These are phyloP conservation scores for Rhamnusium bicolor DNA, from an alignment of 2,888 invertebrate species.

Conservation along the genomic window DNA sequence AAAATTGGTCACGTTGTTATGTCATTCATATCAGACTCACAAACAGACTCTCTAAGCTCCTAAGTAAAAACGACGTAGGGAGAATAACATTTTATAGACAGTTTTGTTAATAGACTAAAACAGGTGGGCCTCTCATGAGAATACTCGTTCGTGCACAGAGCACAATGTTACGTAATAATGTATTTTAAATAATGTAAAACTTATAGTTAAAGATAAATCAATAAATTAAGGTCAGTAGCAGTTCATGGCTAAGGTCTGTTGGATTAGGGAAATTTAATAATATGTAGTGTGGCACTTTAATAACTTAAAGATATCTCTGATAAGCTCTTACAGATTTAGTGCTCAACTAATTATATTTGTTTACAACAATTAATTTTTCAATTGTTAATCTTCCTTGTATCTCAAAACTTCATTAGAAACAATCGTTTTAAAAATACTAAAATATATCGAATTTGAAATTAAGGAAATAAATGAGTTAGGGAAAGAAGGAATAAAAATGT, in stretches of 20 bases:
- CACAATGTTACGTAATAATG: background rate
- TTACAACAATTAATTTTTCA: too few relatives aligned
- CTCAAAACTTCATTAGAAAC: too few relatives aligned
- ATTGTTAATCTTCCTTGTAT: too few relatives aligned
- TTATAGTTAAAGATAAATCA: too few relatives aligned
- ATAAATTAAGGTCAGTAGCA: background rate
- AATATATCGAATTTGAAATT: too few relatives aligned
- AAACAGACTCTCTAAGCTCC: background rate
- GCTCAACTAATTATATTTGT: too few relatives aligned
- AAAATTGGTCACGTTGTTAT: slow-evolving; percentile 1
- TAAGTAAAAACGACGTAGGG: background rate
- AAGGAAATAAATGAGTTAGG: too few relatives aligned
- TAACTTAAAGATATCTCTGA: too few relatives aligned
- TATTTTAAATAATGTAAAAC: background rate
- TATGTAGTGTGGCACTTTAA: background rate
- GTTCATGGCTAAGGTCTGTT: background rate
- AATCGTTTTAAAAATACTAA: too few relatives aligned
- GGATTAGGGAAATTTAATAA: background rate
- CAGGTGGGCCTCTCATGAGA: background rate
- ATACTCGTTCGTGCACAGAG: background rate
- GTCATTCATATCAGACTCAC: background rate
- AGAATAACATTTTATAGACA: background rate
- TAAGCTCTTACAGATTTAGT: too few relatives aligned
- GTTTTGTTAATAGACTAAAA: background rate
- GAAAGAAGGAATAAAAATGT: too few relatives aligned